Base-by-base conservation (phyloP, 2,888 invertebrate genomes). In the Polydrusus tereticollis region DNA sequence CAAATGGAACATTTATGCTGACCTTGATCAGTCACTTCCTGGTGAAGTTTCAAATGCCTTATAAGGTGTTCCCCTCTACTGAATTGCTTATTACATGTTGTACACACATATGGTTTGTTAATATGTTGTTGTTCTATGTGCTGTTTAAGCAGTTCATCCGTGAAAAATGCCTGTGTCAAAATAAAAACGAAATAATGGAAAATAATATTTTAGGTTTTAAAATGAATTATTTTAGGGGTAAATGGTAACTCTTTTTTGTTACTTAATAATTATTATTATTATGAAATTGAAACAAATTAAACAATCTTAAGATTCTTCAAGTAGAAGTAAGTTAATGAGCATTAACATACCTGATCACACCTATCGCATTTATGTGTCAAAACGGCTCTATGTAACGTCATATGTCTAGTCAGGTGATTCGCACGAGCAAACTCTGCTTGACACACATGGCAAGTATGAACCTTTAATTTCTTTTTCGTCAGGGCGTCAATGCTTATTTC, bases 1-100 rank as follows among this genome's bases (percentile, higher is more conserved):
- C 86, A 86, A 55, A 86, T 84, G 1, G 86, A 86, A 79, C 86
- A 86, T 72, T 84, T 85, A 71, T 84, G 78, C 26, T 80, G 77
- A 12, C 80, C 79, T n/a, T 81, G 80, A 16, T 79, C 80, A 2
- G 76, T 76, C 41, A 73, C 69, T 57, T 77, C 78, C 67, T 84
- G 81, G 74, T 86, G 86, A 6, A 83, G 80, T 75, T 85, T 86
- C 21, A 86, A 77, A 77, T 86, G 86, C 36, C 85, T 77, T 68
- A 86, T 86, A n/a, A 86, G 78, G 77, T 86, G 85, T 75, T 86
- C 86, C 2, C 86, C 86, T 66, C 86, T 79, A 67, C 81, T 82
- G 74, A 86, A 86, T 18, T 83, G 83, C 70, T 84, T 86, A 69
- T 84, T 82, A 76, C 86, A 86, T 23, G 83, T 81, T 2, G 83